These are phyloP conservation scores for Corydoras sp. DNA, from an alignment of 2,113 vertebrate species.

Conservation along the genomic window DNA sequence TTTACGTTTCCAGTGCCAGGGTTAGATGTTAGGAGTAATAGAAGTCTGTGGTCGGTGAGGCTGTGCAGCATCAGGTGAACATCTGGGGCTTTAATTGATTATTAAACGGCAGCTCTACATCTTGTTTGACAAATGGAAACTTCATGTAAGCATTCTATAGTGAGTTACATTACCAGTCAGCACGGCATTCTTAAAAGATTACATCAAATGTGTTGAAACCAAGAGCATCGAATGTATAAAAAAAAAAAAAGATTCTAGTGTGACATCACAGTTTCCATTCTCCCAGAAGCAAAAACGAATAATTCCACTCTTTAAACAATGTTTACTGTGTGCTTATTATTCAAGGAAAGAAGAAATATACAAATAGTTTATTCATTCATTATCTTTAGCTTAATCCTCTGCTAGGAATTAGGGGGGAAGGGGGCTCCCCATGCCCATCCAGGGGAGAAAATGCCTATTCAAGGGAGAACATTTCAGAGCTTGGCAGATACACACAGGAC, in stretches of 20 bases:
- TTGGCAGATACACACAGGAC: no score
- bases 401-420: no score
- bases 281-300: background rate
- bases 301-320: constrained; percentile 17
- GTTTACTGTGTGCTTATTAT: constrained; percentile 5
- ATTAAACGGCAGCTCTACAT: constrained; percentile 16
- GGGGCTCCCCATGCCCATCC: no score
- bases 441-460: no score
- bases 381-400: no score
- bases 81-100: background rate
- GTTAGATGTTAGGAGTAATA: constrained; percentile 6
- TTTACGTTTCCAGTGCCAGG: background rate
- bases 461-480: no score
- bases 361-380: constrained; percentile 4
- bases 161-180: constrained; percentile 10
- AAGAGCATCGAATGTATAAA: constrained; percentile 37
- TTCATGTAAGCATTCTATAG: constrained; percentile 26
- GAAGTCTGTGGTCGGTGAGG: background rate
- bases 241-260: constrained; percentile 7
- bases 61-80: constrained; percentile 1
- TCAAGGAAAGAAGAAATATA: constrained; percentile 1
- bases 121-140: constrained; percentile 46
- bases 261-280: constrained; percentile 33
- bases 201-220: constrained; percentile 30
- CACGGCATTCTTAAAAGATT: constrained; percentile 21